Percentiles rank a stretch among this genome's conserved stretches.
Evolutionary conservation across 1,140 invertebrate genomes (phyloP).

Genomic region (Drosophila santomea): DNA sequence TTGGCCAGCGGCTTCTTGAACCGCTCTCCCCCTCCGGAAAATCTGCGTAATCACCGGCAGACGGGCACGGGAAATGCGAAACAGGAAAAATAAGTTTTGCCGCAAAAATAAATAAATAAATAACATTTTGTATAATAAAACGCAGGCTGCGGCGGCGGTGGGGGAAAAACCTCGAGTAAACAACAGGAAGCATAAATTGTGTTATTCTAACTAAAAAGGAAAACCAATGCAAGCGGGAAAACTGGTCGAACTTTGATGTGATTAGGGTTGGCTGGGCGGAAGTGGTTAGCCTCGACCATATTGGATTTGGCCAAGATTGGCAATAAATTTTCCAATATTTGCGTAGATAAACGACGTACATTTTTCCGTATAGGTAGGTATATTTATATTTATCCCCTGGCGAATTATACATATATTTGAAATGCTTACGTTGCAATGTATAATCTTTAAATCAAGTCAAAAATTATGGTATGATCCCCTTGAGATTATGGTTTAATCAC

Average conservation of each 20-base stretch:
- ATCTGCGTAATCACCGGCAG: conserved; percentile 55
- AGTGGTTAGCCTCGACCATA: conserved; percentile 27
- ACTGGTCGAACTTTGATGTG: conserved; percentile 51
- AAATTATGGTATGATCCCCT: background rate
- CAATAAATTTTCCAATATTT: too few relatives aligned
- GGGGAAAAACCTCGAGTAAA: conserved; percentile 31
- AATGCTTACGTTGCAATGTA: too few relatives aligned
- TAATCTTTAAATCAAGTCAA: background rate
- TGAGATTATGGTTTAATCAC: conserved; percentile 22
- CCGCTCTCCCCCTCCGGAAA: conserved; percentile 12
- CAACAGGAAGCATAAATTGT: conserved; percentile 63
- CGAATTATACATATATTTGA: too few relatives aligned
- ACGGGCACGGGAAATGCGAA: background rate
- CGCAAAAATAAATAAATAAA: conserved; percentile 75
- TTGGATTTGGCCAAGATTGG: background rate
- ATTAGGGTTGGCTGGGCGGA: conserved; percentile 43
- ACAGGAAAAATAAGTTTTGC: conserved; percentile 64
- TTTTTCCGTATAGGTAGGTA: too few relatives aligned
- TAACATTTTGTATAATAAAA: conserved; percentile 62
- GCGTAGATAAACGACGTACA: too few relatives aligned
- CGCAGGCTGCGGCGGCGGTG: conserved; percentile 5
- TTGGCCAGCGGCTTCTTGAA: conserved; percentile 29
- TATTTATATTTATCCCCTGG: too few relatives aligned
- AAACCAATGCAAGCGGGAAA: background rate
- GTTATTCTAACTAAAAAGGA: conserved; percentile 17